Evolutionary conservation across 2,797 vertebrate species (phyloP).

Genomic region (Phrynocephalus forsythii): DNA sequence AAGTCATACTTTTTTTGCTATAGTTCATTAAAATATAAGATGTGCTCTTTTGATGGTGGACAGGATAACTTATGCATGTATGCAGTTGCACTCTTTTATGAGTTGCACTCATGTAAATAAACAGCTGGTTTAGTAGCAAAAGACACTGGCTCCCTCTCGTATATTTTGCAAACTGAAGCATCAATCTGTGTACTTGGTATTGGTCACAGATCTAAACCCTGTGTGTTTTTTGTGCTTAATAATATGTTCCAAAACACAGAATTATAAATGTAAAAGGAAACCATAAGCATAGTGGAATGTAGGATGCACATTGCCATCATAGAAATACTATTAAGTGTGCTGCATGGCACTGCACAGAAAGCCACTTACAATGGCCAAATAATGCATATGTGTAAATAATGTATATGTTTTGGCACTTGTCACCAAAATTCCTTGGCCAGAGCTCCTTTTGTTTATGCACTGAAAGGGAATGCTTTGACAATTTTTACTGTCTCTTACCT

Average conservation of each 20-base stretch:
- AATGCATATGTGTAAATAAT: background rate
- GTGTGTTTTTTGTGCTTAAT: background rate
- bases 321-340: background rate
- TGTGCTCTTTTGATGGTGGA: background rate
- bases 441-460: background rate
- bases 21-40: background rate
- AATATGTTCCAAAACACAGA: background rate
- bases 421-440: background rate
- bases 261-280: background rate
- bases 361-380: background rate
- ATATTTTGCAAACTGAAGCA: background rate
- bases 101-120: background rate
- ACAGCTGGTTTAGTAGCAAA: background rate
- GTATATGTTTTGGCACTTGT: background rate
- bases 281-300: background rate
- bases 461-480: conserved; percentile 4
- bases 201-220: background rate
- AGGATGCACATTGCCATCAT: background rate
- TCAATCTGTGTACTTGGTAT: background rate
- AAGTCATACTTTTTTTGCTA: background rate
- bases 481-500: background rate
- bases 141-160: background rate
- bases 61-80: no score
- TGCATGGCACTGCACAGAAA: background rate
- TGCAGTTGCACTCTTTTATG: background rate